Percentiles rank a stretch among this genome's conserved stretches.
phyloP scores from a whole-genome alignment of 2,113 vertebrate genomes.

The Clarias gariepinus region DNA sequence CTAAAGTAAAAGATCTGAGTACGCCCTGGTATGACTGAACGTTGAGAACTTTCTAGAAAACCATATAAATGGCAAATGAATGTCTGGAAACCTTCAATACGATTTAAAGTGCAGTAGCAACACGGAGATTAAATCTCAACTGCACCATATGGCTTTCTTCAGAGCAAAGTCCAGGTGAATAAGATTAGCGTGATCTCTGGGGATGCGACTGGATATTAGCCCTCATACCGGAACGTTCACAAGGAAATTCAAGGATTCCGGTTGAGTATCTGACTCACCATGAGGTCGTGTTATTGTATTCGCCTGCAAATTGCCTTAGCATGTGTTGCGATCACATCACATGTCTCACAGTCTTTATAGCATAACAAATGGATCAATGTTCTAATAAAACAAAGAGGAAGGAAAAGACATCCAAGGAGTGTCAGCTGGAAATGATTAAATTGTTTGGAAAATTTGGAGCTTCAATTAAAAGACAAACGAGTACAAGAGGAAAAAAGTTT shows the following conservation, averaged over 20 bases:
- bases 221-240: neutral
- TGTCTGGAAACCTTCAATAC: slow-evolving; percentile 4
- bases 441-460: neutral
- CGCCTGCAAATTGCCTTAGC: neutral
- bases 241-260: neutral
- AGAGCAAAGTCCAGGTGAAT: neutral
- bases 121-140: neutral
- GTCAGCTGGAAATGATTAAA: slow-evolving; percentile 3
- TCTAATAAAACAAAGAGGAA: neutral
- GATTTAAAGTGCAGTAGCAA: neutral
- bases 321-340: neutral
- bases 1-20: neutral
- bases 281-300: neutral
- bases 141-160: neutral
- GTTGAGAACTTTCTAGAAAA: neutral
- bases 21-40: neutral
- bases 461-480: neutral
- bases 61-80: neutral
- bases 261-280: neutral
- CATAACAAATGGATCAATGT: neutral
- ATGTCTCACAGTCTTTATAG: neutral
- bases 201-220: neutral
- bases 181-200: neutral
- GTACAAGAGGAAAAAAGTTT: neutral
- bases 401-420: neutral